These are phyloP conservation scores for Lacanobia wlatinum DNA, from an alignment of 2,888 invertebrate genomes.

Conservation along the genomic window DNA sequence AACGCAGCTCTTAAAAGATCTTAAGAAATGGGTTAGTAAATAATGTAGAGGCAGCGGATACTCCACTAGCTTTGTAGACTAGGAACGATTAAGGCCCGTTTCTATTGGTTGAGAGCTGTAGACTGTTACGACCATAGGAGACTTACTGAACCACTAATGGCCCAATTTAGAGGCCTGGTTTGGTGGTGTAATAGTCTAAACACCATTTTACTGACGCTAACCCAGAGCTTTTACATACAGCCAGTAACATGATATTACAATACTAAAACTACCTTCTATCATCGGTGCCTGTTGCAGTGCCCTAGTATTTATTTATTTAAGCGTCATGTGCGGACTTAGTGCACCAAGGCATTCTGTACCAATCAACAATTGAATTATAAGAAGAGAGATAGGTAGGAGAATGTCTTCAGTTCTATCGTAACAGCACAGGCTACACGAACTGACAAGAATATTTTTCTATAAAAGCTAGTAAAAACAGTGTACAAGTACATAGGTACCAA, in stretches of 20 bases:
- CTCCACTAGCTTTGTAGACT: slow-evolving; percentile 43
- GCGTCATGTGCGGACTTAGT: neutral
- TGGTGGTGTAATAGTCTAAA: slow-evolving; percentile 1
- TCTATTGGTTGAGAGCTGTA: slow-evolving; percentile 6
- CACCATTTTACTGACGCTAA: slow-evolving; percentile 2
- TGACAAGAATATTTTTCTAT: neutral
- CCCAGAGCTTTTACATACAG: slow-evolving; percentile 9
- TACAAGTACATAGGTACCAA: too few species aligned
- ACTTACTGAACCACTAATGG: neutral
- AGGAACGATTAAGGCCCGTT: slow-evolving; percentile 41
- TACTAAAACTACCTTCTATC: neutral
- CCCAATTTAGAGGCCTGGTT: slow-evolving; percentile 19
- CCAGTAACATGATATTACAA: neutral
- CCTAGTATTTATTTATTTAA: neutral
- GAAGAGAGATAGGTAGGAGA: neutral
- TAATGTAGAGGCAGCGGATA: slow-evolving; percentile 41
- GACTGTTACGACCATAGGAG: neutral
- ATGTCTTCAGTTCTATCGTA: neutral
- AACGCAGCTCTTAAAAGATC: slow-evolving; percentile 48
- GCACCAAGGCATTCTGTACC: neutral
- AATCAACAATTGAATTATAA: neutral
- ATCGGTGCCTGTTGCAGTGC: too few species aligned
- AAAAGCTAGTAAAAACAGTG: too few species aligned
- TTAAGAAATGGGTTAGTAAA: slow-evolving; percentile 64
- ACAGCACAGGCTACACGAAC: neutral